phyloP scores from a whole-genome alignment of 2,888 invertebrate genomes.

The Lingula anatina region DNA sequence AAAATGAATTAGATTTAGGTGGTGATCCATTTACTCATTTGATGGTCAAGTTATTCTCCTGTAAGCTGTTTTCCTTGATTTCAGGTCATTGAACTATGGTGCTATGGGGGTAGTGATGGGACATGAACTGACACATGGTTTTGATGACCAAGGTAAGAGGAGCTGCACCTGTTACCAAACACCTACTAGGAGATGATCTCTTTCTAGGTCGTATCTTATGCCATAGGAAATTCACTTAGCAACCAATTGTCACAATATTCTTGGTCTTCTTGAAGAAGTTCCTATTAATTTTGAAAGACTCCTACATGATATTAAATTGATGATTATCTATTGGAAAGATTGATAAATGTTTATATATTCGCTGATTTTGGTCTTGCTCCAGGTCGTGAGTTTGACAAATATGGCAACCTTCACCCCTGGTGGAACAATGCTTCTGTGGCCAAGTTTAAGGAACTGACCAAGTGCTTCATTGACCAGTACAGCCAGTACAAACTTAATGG shows the following conservation, averaged over 20 bases:
- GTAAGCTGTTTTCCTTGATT: slow-evolving; percentile 3
- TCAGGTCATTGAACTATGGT: slow-evolving; percentile 45
- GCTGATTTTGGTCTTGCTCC: no score
- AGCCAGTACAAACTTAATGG: slow-evolving; percentile 66
- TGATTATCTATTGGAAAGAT: no score
- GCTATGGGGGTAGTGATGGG: no score
- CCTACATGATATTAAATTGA: no score
- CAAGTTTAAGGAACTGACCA: slow-evolving; percentile 31
- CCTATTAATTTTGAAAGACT: background rate
- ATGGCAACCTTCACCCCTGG: slow-evolving; percentile 46
- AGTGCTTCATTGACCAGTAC: slow-evolving; percentile 65
- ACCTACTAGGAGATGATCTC: no score
- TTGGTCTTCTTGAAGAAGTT: background rate
- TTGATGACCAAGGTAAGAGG: slow-evolving; percentile 44
- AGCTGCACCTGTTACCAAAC: background rate
- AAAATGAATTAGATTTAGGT: background rate
- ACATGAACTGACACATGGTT: no score
- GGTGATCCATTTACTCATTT: no score
- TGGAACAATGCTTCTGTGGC: slow-evolving; percentile 37
- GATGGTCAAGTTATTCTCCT: background rate
- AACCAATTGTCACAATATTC: no score
- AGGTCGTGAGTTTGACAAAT: slow-evolving; percentile 45
- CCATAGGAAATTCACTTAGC: no score
- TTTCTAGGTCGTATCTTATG: no score
- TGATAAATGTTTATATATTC: no score